Percentiles rank a stretch among this genome's conserved stretches.
Conservation (phyloP, 2,888 invertebrate species). For the Amphipyra tragopoginis region DNA sequence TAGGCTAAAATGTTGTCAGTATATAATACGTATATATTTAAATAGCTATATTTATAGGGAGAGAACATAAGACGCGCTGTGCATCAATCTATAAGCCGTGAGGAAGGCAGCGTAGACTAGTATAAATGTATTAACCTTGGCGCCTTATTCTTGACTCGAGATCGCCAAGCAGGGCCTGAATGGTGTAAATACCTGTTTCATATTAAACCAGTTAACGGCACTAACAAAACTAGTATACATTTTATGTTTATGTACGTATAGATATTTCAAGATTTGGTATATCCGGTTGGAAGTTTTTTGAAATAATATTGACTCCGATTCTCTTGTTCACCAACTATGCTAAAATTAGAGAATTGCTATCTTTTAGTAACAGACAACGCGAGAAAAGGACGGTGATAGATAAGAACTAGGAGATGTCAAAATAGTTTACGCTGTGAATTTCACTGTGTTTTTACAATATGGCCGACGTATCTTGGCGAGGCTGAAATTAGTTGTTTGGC, state of each 20-base stretch:
- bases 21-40: conserved; percentile 12
- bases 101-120: conserved; percentile 60
- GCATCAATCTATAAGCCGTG: conserved; percentile 80
- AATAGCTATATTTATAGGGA: conserved; percentile 38
- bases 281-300: no score
- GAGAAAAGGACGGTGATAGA: no score
- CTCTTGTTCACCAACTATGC: no score
- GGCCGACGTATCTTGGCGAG: no score
- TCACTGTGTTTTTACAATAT: no score
- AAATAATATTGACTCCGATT: no score
- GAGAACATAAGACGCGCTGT: conserved; percentile 71
- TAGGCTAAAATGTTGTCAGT: conserved; percentile 1
- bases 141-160: conserved; percentile 87
- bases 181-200: conserved; percentile 89
- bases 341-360: no score
- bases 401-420: no score
- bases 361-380: no score
- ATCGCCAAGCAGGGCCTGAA: conserved; percentile 88
- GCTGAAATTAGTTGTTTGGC: no score
- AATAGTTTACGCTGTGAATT: no score
- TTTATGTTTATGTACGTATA: neutral
- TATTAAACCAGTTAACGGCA: conserved; percentile 86
- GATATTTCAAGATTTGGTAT: neutral
- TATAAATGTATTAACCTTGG: conserved; percentile 78
- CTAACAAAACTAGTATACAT: conserved; percentile 66